Conservation (phyloP, 30 jellyfish, hydroid and myxozoan genomes). For the Morbakka virulenta region DNA sequence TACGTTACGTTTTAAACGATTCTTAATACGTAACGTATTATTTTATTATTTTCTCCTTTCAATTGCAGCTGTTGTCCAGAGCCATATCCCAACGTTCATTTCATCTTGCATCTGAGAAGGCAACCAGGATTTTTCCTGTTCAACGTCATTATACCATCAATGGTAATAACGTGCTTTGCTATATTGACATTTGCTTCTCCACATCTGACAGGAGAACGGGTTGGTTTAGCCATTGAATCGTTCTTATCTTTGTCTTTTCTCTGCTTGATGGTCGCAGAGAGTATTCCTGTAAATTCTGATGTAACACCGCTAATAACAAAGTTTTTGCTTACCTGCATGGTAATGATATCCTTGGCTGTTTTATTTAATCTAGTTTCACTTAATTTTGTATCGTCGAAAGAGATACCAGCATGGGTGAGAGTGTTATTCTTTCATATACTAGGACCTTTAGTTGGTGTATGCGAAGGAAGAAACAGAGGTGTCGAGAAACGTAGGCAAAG, state of each 20-base stretch:
- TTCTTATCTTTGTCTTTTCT: conserved; percentile 85
- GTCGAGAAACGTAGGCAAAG: conserved; percentile 56
- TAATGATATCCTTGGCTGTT: conserved; percentile 80
- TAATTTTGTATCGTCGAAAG: conserved; percentile 45
- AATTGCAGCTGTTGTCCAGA: conserved; percentile 74
- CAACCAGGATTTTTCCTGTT: conserved; percentile 92
- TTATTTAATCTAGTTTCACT: conserved; percentile 72
- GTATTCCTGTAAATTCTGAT: conserved; percentile 91
- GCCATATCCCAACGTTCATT: conserved; percentile 81
- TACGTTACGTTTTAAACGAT: too few relatives aligned
- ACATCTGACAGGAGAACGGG: conserved; percentile 81
- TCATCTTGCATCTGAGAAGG: conserved; percentile 74
- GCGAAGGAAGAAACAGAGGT: conserved; percentile 74
- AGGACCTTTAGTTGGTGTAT: conserved; percentile 91
- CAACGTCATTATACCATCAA: conserved; percentile 94
- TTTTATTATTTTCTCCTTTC: not conserved
- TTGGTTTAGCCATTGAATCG: conserved; percentile 90
- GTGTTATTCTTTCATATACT: conserved; percentile 63
- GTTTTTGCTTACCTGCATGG: conserved; percentile 82
- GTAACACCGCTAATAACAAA: conserved; percentile 92
- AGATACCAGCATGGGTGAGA: conserved; percentile 80
- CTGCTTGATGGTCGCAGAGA: conserved; percentile 95
- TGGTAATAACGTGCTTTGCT: conserved; percentile 90
- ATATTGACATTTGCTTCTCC: conserved; percentile 91
- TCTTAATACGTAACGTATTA: too few relatives aligned